Evolutionary conservation across 2,888 invertebrate genomes (phyloP), one percentile per base, ranked within the genome.

Genomic region (Apamea epomidion): DNA sequence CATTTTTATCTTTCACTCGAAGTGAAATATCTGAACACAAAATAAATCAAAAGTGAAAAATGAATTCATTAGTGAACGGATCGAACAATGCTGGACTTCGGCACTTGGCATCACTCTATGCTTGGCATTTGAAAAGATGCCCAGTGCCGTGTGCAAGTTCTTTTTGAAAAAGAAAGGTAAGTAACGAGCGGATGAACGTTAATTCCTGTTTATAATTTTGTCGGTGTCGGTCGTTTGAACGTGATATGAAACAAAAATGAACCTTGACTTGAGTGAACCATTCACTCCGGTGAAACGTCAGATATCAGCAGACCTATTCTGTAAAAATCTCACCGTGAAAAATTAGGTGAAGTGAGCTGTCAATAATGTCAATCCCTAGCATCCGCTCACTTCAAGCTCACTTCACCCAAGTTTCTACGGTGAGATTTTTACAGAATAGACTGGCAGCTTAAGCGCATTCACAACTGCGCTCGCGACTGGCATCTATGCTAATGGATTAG

Each of bases 401-500:
- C 37, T 37, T 37, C 37, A 37, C 6, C 37, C 6, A 37, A 37
- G 3, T 37, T 37, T 37, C 3, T 3, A 37, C 37, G 37, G 37
- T 3, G 3, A 37, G 37, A 37, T 37, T 37, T 37, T 37, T 37
- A 37, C 37, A 37, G 37, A 37, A 37, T 37, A 2, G 37, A 37
- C 3, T 3, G 37, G 37, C 37, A 5, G 37, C 37, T 37, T 37
- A 37, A 37, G 37, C 37, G 7, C 42, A 42, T 7, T 42, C 42
- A 42, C 4, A 16, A 48, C 51, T 16, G 6, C 51, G 6, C 1
- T 51, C 18, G 18, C 6, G 18, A 51, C 6, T 51, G 29, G 29
- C 18, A 62, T 7, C 18, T 8, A 7, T 32, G 48, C 29, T 71
- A 65, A 76, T 83, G 70, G 83, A 81, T 83, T 81, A 76, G 64